Conservation (phyloP, 2,113 vertebrate genomes). For the Parus major region DNA sequence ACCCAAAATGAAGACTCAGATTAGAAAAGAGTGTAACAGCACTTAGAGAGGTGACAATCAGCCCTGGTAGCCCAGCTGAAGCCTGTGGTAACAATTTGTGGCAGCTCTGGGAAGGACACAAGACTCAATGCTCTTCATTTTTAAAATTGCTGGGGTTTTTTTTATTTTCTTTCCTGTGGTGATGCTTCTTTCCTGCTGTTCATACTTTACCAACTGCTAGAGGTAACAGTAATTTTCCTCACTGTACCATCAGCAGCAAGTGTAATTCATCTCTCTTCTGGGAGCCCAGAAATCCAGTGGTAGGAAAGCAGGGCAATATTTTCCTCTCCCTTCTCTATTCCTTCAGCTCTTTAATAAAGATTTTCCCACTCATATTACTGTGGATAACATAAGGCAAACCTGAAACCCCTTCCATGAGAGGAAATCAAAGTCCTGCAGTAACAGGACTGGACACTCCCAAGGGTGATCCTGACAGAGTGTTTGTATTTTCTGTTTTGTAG, state of each 20-base stretch:
- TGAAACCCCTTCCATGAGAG: not conserved
- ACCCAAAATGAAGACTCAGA: not conserved
- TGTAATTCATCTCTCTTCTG: not conserved
- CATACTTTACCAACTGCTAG: not conserved
- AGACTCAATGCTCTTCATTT: not conserved
- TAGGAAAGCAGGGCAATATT: not conserved
- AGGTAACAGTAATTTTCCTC: not conserved
- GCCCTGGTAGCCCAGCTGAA: not conserved
- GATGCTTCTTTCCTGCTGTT: not conserved
- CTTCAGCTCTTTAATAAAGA: not conserved
- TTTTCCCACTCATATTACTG: not conserved
- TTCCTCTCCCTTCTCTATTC: not conserved
- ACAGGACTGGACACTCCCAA: not conserved
- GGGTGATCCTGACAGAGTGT: not conserved
- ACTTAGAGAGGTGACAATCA: not conserved
- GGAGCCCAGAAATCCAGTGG: not conserved
- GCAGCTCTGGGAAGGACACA: not conserved
- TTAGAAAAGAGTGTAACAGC: not conserved
- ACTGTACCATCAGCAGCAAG: not conserved
- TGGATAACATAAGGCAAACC: not conserved
- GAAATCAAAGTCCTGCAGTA: not conserved
- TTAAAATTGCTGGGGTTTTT: not conserved
- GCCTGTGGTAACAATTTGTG: not conserved
- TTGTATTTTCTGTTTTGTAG: accelerated
- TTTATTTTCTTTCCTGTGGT: not conserved